Evolutionary conservation across 2,797 vertebrate species (phyloP), one percentile per base, ranked within the genome.

Genomic region (Thaleichthys pacificus): DNA sequence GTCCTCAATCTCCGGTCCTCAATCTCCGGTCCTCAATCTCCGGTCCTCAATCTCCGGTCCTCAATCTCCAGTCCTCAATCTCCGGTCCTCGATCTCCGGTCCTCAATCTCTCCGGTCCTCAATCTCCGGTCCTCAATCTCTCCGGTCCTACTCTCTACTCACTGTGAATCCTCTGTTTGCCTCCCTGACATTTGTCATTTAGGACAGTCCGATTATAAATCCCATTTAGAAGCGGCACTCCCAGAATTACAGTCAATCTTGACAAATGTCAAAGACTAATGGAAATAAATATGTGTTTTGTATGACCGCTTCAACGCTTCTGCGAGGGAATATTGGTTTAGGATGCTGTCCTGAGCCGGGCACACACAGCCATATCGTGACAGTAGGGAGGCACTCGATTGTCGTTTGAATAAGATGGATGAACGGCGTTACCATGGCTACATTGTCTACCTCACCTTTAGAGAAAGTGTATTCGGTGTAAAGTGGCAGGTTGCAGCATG

Each of bases 341-440:
- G 60, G 51, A 73, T 70, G 68, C 73, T 75, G 76, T 74, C 72
- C 7, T 35, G 70, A 69, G 35, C 54, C 56, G 79, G 87, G 75
- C 84, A 86, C 86, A 87, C 86, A 78, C 80, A 77, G 76, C 78
- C 57, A 24, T 77, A 80, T 79, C 60, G 68, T 83, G 83, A 88
- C 83, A 77, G 69, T 65, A 73, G 56, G 75, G 78, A 84, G 75
- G 75, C 74, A 64, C 82, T 84, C 75, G 8, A 70, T 81, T 87
- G 87, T 89, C 85, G 77, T 85, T 72, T 84, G 78, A 89, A 86
- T 74, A 89, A 88, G 87, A 92, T 84, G 86, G 84, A 89, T 90
- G 80, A 74, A 61, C 67, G 56, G 56, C 5, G 11, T 79, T 83
- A 78, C 80, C 62, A 15, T 26, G 11, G 71, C 56, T 75, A 51